A percentile compares a stretch with the other conserved stretches of the same genome.
phyloP scores from a whole-genome alignment of 30 jellyfish, hydroid and myxozoan genomes.

The Turritopsis dohrnii region DNA sequence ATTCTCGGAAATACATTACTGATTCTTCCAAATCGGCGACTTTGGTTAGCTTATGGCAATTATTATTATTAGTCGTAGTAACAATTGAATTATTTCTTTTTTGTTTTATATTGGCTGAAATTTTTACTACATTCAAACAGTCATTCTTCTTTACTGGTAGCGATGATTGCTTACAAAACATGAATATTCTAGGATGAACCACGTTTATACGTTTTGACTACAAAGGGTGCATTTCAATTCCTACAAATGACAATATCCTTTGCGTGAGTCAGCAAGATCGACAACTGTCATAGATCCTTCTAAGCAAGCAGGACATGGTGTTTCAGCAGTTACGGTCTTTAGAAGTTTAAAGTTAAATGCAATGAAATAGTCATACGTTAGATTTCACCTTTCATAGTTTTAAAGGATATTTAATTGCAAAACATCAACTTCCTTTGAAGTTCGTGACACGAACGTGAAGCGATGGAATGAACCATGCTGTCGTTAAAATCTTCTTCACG shows the following conservation, averaged over 20 bases:
- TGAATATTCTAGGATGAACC: background rate
- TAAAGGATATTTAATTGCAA: no score
- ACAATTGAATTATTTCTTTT: no score
- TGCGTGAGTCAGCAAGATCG: constrained; percentile 1
- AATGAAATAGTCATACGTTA: no score
- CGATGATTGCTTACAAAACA: background rate
- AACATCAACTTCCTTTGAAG: no score
- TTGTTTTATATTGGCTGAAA: background rate
- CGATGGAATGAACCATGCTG: no score
- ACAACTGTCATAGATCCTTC: background rate
- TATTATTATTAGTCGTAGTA: no score
- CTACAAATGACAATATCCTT: background rate
- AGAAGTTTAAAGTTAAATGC: background rate
- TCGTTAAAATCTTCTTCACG: no score
- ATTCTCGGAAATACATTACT: background rate
- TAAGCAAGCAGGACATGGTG: constrained; percentile 7
- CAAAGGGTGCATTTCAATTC: constrained; percentile 5
- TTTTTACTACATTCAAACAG: background rate
- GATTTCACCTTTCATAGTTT: no score
- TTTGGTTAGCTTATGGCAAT: constrained; percentile 1
- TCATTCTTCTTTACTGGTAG: constrained; percentile 1
- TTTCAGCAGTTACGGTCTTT: background rate
- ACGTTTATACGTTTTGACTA: background rate
- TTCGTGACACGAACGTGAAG: no score
- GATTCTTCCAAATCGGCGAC: background rate